Conservation (phyloP, 2,797 vertebrate genomes). For the Enteromius paludinosus region DNA sequence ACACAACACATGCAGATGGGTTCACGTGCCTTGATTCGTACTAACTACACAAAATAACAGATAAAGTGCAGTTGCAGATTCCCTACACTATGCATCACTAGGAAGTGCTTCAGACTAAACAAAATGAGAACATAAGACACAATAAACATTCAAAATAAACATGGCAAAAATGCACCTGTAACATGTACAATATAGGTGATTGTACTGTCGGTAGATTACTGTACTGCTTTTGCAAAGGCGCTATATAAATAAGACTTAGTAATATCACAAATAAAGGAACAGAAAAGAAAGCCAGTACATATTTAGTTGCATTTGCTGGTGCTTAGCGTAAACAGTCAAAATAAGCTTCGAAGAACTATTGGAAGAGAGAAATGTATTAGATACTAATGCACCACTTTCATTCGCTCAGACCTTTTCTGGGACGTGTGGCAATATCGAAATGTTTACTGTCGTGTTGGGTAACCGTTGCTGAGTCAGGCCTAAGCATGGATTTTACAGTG, state of each 20-base stretch:
- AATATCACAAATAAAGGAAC: conserved; percentile 18
- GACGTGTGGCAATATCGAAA: conserved; percentile 81
- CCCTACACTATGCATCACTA: conserved; percentile 12
- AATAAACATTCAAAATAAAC: conserved; percentile 2
- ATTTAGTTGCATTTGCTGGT: not conserved
- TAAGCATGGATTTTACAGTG: not conserved
- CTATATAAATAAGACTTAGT: conserved; percentile 19
- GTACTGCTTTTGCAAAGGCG: conserved; percentile 13
- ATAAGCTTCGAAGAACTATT: conserved; percentile 45
- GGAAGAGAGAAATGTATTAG: conserved; percentile 51
- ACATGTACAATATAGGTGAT: conserved; percentile 2
- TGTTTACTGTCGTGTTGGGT: conserved; percentile 77
- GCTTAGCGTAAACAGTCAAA: conserved; percentile 42
- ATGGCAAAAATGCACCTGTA: conserved; percentile 8
- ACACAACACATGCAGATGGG: not conserved
- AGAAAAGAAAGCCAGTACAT: not conserved
- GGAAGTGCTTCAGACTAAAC: conserved; percentile 57
- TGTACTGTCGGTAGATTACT: not conserved
- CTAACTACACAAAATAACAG: conserved; percentile 23
- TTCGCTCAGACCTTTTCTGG: conserved; percentile 75
- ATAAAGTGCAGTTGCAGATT: conserved; percentile 57
- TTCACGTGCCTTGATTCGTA: not conserved
- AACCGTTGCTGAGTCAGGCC: conserved; percentile 66
- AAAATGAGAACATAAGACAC: conserved; percentile 17
- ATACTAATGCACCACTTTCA: conserved; percentile 66